Evolutionary conservation across 1,140 invertebrate genomes (phyloP), one percentile per base, ranked within the genome.

Genomic region (Antheraea pernyi): DNA sequence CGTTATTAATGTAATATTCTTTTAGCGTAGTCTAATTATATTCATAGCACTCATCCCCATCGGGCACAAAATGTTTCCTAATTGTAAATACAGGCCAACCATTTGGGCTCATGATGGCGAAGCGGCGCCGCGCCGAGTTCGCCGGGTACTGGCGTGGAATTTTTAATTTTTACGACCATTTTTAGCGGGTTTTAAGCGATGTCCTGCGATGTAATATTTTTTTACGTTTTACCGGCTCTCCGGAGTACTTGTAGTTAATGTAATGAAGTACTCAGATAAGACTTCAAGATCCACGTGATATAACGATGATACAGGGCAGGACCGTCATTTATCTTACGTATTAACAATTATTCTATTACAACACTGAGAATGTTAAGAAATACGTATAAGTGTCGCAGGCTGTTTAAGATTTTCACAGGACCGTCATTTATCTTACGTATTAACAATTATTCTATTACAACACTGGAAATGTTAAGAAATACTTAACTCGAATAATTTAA

Each of bases 51-150:
- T 53, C 58, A 30, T 61, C 30, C 67, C 53, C 69, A 46, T 62
- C 67, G 72, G 64, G 19, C 61, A 59, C 67, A 39, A 65, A 70
- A 72, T 22, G 65, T 62, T 42, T 64, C 63, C 65, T 76, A 75
- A 76, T 80, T 79, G 77, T 77, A 81, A 81, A 81, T 72, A 78
- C 70, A 74, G 75, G 78, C 71, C 71, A 81, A 78, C 79, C 74
- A 78, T 81, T 78, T 80, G 73, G 73, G 39, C 75, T 74, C 77
- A 73, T 73, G 77, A 77, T 76, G 74, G 68, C 69, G 61, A 19
- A 65, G 46, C 66, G 65, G 63, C 63, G 36, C 68, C 6, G 46
- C 63, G 36, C 68, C 46, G 46, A 16, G 11, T 6, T 53, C 16
- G 16, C 46, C 16, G 46, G 13, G 59, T 8, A 65, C 62, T 59